phyloP scores from a whole-genome alignment of 2,113 vertebrate species.

The Phasianus colchicus region DNA sequence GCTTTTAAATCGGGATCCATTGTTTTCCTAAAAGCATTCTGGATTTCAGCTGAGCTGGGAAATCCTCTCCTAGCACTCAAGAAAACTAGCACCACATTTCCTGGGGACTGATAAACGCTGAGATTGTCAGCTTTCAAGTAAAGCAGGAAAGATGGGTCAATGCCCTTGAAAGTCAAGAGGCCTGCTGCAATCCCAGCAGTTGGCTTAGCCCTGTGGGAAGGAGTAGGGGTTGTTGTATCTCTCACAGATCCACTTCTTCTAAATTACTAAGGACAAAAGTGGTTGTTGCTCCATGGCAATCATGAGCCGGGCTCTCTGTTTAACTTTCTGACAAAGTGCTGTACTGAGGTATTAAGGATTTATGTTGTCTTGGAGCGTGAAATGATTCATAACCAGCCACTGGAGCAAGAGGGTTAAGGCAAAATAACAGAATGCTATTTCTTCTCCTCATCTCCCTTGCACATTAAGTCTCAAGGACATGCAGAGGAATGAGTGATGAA shows the following conservation, averaged over 20 bases:
- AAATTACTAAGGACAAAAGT: neutral
- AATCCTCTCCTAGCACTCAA: neutral
- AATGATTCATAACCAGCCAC: neutral
- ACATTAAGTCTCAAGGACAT: neutral
- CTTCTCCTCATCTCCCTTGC: neutral
- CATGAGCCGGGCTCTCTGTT: neutral
- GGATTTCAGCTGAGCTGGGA: neutral
- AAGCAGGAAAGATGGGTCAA: neutral
- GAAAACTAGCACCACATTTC: neutral
- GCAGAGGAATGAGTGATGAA: neutral
- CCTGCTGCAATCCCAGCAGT: neutral
- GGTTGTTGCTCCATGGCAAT: no score
- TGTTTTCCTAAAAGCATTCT: neutral
- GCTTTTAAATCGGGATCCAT: neutral
- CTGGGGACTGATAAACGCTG: neutral
- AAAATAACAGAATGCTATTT: neutral
- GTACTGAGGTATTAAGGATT: neutral
- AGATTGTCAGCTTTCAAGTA: neutral
- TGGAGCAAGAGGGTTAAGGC: neutral
- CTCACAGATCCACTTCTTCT: neutral
- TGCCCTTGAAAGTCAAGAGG: neutral
- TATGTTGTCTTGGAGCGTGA: neutral
- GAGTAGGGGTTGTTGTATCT: neutral
- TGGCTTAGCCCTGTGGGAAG: neutral
- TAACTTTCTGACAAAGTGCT: neutral